These are phyloP conservation scores for Oreochromis niloticus DNA, from an alignment of 2,113 vertebrate genomes.

Conservation along the genomic window DNA sequence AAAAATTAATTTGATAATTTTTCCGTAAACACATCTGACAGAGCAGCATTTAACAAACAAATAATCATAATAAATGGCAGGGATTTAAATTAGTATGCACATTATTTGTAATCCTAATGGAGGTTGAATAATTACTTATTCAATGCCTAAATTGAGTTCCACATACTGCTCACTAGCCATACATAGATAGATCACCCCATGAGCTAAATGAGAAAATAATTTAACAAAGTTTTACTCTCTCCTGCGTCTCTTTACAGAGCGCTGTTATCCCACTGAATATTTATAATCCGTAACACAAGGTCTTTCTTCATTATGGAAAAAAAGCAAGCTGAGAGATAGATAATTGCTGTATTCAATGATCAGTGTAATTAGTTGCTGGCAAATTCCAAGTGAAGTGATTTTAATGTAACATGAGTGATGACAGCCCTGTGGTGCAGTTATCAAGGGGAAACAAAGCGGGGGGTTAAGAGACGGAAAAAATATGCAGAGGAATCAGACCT, in stretches of 20 bases:
- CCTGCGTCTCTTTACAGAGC: background rate
- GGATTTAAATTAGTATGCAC: constrained; percentile 29
- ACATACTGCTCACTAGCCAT: constrained; percentile 33
- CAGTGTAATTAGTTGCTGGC: constrained; percentile 63
- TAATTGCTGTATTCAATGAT: constrained; percentile 69
- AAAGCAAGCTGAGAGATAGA: constrained; percentile 29
- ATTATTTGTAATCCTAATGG: constrained; percentile 55
- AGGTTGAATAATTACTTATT: constrained; percentile 45
- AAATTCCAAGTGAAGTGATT: constrained; percentile 51
- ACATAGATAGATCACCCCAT: constrained; percentile 36
- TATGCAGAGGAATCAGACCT: background rate
- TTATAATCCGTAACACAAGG: constrained; percentile 38
- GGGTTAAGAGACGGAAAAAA: constrained; percentile 13
- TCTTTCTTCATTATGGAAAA: constrained; percentile 45
- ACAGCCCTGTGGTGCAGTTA: constrained; percentile 21
- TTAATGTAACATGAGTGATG: constrained; percentile 57
- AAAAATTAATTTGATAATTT: constrained; percentile 11
- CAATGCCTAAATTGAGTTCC: constrained; percentile 38
- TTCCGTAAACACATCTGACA: constrained; percentile 6
- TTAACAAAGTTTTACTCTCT: constrained; percentile 42
- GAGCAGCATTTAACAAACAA: constrained; percentile 42
- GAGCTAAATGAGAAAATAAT: constrained; percentile 54
- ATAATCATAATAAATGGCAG: constrained; percentile 29
- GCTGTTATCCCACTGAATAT: constrained; percentile 44
- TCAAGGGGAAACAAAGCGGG: constrained; percentile 18